phyloP scores from a whole-genome alignment of 2,888 invertebrate species.

The Prosapia bicincta region DNA sequence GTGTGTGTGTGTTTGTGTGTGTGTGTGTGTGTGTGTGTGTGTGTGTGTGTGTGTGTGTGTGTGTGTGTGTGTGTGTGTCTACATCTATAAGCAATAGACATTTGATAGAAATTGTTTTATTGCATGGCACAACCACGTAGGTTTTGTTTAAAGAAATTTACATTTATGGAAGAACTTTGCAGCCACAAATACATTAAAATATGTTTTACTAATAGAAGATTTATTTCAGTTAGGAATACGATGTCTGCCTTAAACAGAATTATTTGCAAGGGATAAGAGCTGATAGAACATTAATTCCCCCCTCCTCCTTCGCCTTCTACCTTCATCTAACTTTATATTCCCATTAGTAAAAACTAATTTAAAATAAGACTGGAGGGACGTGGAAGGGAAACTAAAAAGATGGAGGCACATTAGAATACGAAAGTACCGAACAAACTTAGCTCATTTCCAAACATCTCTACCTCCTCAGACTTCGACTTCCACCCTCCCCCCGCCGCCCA shows the following conservation, averaged over 20 bases:
- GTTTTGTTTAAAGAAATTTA: too few relatives aligned
- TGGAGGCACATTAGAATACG: constrained; percentile 30
- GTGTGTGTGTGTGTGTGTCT: too few relatives aligned
- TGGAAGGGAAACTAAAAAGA: constrained; percentile 28
- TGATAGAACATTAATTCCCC: constrained; percentile 22
- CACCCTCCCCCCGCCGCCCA: not conserved
- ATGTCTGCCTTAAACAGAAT: constrained; percentile 11
- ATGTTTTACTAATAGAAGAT: not conserved
- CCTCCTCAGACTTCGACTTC: not conserved
- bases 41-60: too few relatives aligned
- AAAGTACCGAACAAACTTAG: constrained; percentile 27
- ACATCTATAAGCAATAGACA: too few relatives aligned
- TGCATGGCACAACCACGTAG: too few relatives aligned
- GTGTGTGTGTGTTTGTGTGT: too few relatives aligned
- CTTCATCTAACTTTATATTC: constrained; percentile 29
- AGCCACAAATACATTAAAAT: not conserved
- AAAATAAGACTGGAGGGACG: constrained; percentile 29
- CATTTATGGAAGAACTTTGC: too few relatives aligned
- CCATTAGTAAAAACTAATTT: constrained; percentile 33
- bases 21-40: too few relatives aligned
- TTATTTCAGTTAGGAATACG: not conserved
- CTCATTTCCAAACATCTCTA: constrained; percentile 21
- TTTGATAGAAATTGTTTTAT: too few relatives aligned
- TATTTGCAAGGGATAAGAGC: constrained; percentile 25
- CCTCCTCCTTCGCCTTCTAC: not conserved